Evolutionary conservation across 2,888 invertebrate genomes (phyloP).

Genomic region (Thymelicus acteon): DNA sequence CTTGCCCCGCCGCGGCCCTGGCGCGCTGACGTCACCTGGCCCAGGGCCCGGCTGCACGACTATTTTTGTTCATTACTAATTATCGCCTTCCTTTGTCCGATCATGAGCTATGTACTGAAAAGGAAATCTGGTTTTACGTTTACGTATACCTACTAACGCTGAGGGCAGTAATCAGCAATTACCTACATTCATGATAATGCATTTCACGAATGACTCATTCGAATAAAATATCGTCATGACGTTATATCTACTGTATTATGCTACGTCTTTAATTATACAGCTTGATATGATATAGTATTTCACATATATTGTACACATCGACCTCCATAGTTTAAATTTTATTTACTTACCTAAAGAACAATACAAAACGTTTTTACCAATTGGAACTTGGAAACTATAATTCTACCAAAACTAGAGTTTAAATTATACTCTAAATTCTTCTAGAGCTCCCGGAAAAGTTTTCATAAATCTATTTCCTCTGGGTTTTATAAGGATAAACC

Average conservation of each 20-base stretch:
- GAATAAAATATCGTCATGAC: conserved; percentile 23
- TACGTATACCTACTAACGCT: conserved; percentile 40
- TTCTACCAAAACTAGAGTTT: background rate
- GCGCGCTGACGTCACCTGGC: conserved; percentile 83
- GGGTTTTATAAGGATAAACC: background rate
- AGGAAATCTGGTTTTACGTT: conserved; percentile 66
- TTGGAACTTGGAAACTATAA: background rate
- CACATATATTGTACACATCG: background rate
- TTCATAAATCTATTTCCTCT: background rate
- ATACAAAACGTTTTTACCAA: background rate
- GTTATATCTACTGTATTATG: background rate
- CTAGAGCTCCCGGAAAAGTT: background rate
- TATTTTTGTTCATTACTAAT: conserved; percentile 82
- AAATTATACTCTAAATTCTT: no score
- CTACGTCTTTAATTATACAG: conserved; percentile 8
- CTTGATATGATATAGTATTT: conserved; percentile 1
- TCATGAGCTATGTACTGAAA: conserved; percentile 63
- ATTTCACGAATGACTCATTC: conserved; percentile 35
- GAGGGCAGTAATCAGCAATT: conserved; percentile 35
- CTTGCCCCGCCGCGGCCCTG: conserved; percentile 81
- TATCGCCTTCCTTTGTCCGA: conserved; percentile 81
- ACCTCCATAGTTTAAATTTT: background rate
- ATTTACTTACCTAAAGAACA: background rate
- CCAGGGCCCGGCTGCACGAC: conserved; percentile 81
- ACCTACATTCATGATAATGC: conserved; percentile 36